Base-by-base conservation (phyloP, 2,797 vertebrate species). In the Novumbra hubbsi region DNA sequence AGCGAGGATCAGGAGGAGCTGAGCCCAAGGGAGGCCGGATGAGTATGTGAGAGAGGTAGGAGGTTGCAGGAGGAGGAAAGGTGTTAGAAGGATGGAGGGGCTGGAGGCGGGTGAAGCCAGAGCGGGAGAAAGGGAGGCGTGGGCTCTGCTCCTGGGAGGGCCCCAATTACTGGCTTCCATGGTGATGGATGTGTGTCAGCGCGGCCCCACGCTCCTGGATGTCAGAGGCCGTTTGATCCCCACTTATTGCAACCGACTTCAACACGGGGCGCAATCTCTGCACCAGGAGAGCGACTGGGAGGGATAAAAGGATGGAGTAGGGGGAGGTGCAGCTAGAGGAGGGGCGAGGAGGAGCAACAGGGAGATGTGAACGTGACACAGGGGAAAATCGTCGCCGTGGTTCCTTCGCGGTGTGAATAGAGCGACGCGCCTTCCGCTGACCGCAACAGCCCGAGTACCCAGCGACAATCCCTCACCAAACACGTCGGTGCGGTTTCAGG, bases 291-390 rank as follows among this genome's bases (percentile, higher is more conserved):
- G 55, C 21, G 55, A 57, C 55, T 57, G 32, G 17, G 64, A 65
- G 64, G 32, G 28, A 34, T 9, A 17, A 16, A 16, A 16, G 64
- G 14, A 34, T 16, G 19, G 6, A 66, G 2, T 3, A 34, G 4
- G 7, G 12, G 30, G 34, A 34, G 55, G 64, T 65, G 38, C 17
- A 49, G 85, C 85, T 89, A 88, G 92, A 87, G 89, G 92, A 87
- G 17, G 60, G 75, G 68, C 57, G 90, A 76, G 82, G 64, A 28
- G 50, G n/a, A 55, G 8, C 21, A 4, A n/a, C 8, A 21, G 3
- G 19, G 9, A n/a, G 9, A 24, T 24, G 24, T 57, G n/a, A 12
- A 3, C 21, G 17, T 57, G 55, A 24, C 55, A 24, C 8, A 21
- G 8, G 2, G 52, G n/a, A 11, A n/a, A n/a, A n/a, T 21, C 8